Evolutionary conservation across 2,888 invertebrate genomes (phyloP), one percentile per base, ranked within the genome.

Genomic region (Poecilobothrus nobilitatus): DNA sequence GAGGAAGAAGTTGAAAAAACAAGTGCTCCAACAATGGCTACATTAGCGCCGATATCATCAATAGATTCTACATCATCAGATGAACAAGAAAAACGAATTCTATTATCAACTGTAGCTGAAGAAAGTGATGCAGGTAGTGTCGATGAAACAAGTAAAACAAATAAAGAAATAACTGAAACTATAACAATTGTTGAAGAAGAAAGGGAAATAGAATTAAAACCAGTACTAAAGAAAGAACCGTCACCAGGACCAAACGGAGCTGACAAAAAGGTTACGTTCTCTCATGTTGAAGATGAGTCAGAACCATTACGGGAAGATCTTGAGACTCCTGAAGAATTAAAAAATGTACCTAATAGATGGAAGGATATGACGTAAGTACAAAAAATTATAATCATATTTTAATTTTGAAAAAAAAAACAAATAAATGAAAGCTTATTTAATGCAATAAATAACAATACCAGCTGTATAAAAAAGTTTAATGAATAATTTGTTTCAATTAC

Each of bases 231-330:
- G 72, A 79, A 80, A 44, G 84, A 85, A 75, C 77, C 83, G 34
- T 82, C 82, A 27, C 82, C 82, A 37, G 78, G 77, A 37, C 81
- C 82, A 18, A 79, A 78, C 9, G 53, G 22, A 8, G 66, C 66
- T n/a, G 82, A 82, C 68, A 85, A 84, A 74, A 80, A 79, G 68
- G 78, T 84, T n/a, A 83, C 85, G 70, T 85, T 85, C 74, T 83
- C 84, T 8, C 78, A 83, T 63, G 81, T 83, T 15, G 77, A 81
- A 70, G 81, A 84, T 68, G 82, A 81, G 70, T 75, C 76, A 34
- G 81, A 81, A 63, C 75, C 76, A 18, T 79, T 79, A 70, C 77
- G 79, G 18, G 81, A 81, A 71, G 80, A 80, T 66, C 82, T 82
- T 70, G 78, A 78, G 68, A 70, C 80, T 78, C 82, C 77, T 74